These are phyloP conservation scores for Micrastur ruficollis DNA, from an alignment of 2,797 vertebrate species.

Conservation along the genomic window DNA sequence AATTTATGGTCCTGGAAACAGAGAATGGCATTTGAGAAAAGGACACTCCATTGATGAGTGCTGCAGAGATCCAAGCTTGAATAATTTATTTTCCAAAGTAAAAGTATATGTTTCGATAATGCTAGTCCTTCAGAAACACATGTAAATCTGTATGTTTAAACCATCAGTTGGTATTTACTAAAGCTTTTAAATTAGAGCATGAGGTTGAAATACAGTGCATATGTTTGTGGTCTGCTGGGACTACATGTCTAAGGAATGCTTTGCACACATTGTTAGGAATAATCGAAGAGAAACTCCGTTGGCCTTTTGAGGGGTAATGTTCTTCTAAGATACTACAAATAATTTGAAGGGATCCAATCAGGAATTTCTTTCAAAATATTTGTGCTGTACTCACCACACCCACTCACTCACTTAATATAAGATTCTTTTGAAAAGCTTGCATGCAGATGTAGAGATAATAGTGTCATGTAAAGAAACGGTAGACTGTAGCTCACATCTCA, in stretches of 20 bases:
- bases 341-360: conserved; percentile 7
- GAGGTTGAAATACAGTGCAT: not conserved
- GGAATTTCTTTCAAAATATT: conserved; percentile 49
- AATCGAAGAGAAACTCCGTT: not conserved
- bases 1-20: not conserved
- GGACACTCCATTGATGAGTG: not conserved
- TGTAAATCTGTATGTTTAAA: not conserved
- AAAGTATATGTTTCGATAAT: not conserved
- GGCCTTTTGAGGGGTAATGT: not conserved
- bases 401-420: conserved; percentile 10
- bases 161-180: not conserved
- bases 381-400: not conserved
- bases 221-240: not conserved
- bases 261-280: not conserved
- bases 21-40: not conserved
- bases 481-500: not conserved
- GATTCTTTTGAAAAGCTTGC: not conserved
- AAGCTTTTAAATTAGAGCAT: not conserved
- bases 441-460: not conserved
- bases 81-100: not conserved
- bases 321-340: not conserved
- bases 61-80: not conserved
- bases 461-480: not conserved
- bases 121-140: not conserved
- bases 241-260: not conserved